phyloP scores from a whole-genome alignment of 2,113 vertebrate species.

The Antigone vipio region DNA sequence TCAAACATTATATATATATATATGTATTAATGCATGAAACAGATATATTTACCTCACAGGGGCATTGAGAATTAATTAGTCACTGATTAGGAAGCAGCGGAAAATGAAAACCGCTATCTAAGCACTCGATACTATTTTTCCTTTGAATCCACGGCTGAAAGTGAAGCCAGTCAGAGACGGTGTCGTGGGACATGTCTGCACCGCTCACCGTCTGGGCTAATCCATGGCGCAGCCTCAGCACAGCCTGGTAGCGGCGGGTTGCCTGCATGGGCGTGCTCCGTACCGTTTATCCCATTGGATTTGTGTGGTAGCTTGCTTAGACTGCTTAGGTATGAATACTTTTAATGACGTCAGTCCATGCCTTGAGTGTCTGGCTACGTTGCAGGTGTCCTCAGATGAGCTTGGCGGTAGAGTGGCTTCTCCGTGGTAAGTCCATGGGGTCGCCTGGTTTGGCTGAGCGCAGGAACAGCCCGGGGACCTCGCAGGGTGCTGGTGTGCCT shows the following conservation, averaged over 20 bases:
- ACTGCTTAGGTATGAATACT: fast-evolving
- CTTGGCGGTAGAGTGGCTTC: fast-evolving
- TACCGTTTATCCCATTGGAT: fast-evolving
- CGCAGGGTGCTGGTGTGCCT: fast-evolving
- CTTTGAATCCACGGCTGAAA: background rate
- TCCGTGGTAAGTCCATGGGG: fast-evolving
- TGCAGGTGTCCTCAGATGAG: background rate
- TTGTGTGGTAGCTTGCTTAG: background rate
- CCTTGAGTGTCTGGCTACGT: background rate
- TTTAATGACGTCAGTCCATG: fast-evolving
- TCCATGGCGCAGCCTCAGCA: background rate
- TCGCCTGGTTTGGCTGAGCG: background rate
- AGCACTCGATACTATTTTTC: background rate
- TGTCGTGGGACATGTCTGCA: fast-evolving
- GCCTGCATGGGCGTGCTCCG: fast-evolving
- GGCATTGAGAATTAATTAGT: constrained; percentile 70
- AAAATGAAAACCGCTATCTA: constrained; percentile 11
- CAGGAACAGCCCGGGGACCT: fast-evolving
- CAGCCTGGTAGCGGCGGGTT: background rate
- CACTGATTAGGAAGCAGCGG: constrained; percentile 25
- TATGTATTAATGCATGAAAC: constrained; percentile 69
- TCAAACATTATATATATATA: constrained; percentile 63
- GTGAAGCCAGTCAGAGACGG: fast-evolving
- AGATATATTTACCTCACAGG: constrained; percentile 66
- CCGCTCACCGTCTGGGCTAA: fast-evolving